Evolutionary conservation across 2,888 invertebrate genomes (phyloP).

Genomic region (Isotomurus palustris): DNA sequence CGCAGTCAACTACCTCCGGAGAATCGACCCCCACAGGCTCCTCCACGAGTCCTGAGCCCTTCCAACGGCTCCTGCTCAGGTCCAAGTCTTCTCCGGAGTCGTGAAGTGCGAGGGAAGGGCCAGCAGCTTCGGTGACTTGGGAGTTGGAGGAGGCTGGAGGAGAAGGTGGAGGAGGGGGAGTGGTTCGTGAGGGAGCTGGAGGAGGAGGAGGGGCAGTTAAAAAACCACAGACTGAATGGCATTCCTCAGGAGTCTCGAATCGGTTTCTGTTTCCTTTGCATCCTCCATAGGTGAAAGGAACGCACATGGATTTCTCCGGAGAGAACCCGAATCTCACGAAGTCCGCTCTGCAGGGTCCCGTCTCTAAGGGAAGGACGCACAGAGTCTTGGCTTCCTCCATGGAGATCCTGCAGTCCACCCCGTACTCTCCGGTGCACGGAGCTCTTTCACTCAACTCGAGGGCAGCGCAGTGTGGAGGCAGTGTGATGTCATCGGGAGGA

Average conservation of each 20-base stretch:
- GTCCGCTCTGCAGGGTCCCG: constrained; percentile 55
- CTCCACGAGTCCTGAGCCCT: no score
- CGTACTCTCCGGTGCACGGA: constrained; percentile 57
- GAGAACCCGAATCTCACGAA: constrained; percentile 56
- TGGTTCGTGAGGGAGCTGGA: background rate
- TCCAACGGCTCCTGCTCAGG: background rate
- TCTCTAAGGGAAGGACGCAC: constrained; percentile 51
- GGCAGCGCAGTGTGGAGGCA: constrained; percentile 62
- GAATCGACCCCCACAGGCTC: background rate
- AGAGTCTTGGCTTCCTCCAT: constrained; percentile 66
- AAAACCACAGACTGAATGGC: constrained; percentile 47
- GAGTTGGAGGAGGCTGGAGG: no score
- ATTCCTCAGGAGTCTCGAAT: constrained; percentile 47
- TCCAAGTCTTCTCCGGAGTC: no score
- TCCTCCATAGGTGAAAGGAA: constrained; percentile 57
- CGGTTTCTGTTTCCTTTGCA: constrained; percentile 57
- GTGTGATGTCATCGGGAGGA: constrained; percentile 53
- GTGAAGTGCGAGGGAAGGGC: no score
- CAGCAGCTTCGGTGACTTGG: no score
- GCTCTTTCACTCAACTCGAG: constrained; percentile 72
- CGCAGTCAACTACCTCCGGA: constrained; percentile 50
- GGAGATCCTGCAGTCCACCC: constrained; percentile 66
- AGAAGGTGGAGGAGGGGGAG: background rate
- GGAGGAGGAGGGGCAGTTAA: constrained; percentile 8
- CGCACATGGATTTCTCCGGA: constrained; percentile 51